phyloP scores from a whole-genome alignment of 2,797 vertebrate species.

The Phaenicophaeus curvirostris region DNA sequence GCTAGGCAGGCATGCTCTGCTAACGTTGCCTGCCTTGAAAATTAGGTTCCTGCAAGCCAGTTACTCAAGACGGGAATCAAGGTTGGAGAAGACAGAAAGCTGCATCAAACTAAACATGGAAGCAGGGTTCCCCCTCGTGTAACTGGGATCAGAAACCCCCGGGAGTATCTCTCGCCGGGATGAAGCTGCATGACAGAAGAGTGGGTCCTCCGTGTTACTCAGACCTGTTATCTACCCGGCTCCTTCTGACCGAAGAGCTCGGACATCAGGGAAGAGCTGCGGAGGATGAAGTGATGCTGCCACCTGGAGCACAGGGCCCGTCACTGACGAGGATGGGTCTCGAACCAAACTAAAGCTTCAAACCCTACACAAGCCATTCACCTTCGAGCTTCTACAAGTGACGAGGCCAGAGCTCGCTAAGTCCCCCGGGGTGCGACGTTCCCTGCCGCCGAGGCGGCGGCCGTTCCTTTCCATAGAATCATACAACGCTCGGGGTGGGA shows the following conservation, averaged over 20 bases:
- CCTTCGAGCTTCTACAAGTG: accelerated
- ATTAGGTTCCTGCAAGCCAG: not conserved
- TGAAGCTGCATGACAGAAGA: not conserved
- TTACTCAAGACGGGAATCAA: not conserved
- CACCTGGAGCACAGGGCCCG: conserved; percentile 38
- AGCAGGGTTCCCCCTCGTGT: not conserved
- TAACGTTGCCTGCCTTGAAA: not conserved
- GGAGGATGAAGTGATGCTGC: conserved; percentile 23
- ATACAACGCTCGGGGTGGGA: too few relatives aligned
- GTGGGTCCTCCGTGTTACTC: accelerated
- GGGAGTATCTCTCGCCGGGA: accelerated
- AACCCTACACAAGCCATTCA: accelerated
- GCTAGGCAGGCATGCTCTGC: not conserved
- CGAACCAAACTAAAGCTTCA: not conserved
- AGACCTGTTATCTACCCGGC: accelerated
- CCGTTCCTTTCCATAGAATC: too few relatives aligned
- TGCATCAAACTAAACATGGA: not conserved
- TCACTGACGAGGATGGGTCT: not conserved
- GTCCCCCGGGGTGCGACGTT: accelerated
- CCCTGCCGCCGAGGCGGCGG: accelerated
- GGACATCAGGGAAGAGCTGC: not conserved
- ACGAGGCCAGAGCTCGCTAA: accelerated
- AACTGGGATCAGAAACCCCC: not conserved
- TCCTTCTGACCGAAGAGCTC: accelerated
- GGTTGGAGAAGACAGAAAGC: not conserved